phyloP scores from a whole-genome alignment of 2,113 vertebrate species.

The Paraplagusia blochii region DNA sequence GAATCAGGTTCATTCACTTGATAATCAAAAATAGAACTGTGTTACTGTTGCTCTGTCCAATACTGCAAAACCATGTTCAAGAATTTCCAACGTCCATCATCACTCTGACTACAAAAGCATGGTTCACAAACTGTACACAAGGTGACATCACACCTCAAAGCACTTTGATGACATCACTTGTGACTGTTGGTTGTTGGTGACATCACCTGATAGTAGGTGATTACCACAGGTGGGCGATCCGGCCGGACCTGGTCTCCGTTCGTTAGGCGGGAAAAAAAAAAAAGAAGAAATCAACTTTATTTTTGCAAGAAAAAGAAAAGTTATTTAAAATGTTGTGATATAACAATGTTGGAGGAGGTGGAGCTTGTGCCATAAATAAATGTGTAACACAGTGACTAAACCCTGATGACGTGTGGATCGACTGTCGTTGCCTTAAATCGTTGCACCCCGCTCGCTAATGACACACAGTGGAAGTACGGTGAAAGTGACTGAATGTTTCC shows the following conservation, averaged over 20 bases:
- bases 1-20: too few relatives aligned
- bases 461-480: slow-evolving; percentile 37
- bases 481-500: slow-evolving; percentile 60
- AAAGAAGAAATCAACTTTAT: slow-evolving; percentile 76
- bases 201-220: slow-evolving; percentile 25
- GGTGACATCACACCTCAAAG: slow-evolving; percentile 24
- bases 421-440: slow-evolving; percentile 75
- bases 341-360: slow-evolving; percentile 35
- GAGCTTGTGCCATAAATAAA: slow-evolving; percentile 54
- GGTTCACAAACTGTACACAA: neutral
- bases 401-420: slow-evolving; percentile 44
- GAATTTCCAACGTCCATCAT: too few relatives aligned
- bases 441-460: slow-evolving; percentile 62
- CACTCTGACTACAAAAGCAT: neutral
- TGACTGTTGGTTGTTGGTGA: slow-evolving; percentile 2
- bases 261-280: slow-evolving; percentile 29
- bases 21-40: too few relatives aligned
- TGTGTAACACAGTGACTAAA: slow-evolving; percentile 27
- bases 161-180: neutral
- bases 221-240: slow-evolving; percentile 2
- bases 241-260: slow-evolving; percentile 41
- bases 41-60: too few relatives aligned
- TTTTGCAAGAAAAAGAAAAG: slow-evolving; percentile 78
- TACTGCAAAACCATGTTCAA: too few relatives aligned
- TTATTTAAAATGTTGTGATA: slow-evolving; percentile 75